Conservation (phyloP, 2,113 vertebrate genomes). For the Pluvialis apricaria region DNA sequence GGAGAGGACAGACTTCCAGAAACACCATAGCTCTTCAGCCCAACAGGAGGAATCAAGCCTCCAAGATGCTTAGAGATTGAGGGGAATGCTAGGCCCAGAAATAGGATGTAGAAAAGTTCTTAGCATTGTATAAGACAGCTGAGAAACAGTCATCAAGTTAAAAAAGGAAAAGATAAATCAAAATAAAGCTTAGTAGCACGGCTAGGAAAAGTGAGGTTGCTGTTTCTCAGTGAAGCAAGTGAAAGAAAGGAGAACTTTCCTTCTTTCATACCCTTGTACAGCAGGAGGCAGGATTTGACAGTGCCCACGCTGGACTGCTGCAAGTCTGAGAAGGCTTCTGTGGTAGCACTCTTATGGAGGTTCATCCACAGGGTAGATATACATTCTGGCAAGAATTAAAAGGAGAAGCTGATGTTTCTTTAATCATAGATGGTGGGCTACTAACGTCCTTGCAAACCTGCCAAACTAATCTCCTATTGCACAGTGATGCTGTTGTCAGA, state of each 20-base stretch:
- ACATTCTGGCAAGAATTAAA: background rate
- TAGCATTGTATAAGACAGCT: background rate
- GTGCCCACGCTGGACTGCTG: accelerated
- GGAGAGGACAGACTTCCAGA: background rate
- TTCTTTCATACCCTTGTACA: background rate
- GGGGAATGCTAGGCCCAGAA: background rate
- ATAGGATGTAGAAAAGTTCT: background rate
- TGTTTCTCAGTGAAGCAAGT: background rate
- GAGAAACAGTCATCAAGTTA: background rate
- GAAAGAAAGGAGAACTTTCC: background rate
- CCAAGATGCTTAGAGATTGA: background rate
- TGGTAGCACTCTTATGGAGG: background rate
- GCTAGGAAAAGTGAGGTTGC: background rate
- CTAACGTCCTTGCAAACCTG: background rate
- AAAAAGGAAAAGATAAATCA: background rate
- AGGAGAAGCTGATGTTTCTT: background rate
- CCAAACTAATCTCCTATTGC: background rate
- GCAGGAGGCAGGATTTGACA: background rate
- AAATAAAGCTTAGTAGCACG: background rate
- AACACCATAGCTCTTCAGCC: background rate
- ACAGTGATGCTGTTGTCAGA: background rate
- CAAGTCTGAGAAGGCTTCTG: background rate
- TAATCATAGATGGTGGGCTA: background rate
- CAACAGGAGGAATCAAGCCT: background rate
- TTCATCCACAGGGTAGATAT: background rate